A percentile compares a stretch with the other conserved stretches of the same genome.
Evolutionary conservation across 2,888 invertebrate species (phyloP).

Genomic region (Phyllotreta striolata): DNA sequence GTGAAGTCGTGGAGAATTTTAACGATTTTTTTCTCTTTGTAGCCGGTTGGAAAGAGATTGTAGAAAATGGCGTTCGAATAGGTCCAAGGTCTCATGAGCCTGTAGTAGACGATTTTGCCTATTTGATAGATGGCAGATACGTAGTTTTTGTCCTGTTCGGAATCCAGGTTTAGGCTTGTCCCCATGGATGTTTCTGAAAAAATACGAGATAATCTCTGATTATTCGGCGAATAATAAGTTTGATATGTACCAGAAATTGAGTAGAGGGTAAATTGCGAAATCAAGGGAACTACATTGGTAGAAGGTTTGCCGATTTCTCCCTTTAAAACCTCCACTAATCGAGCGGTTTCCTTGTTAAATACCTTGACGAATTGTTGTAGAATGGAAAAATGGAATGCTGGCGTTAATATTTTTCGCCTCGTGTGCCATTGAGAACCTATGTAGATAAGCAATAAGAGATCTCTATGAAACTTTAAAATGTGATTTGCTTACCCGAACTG

Average conservation of each 20-base stretch:
- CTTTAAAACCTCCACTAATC: slow-evolving; percentile 46
- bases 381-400: slow-evolving; percentile 50
- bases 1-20: slow-evolving; percentile 49
- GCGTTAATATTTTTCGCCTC: slow-evolving; percentile 48
- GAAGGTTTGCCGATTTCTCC: slow-evolving; percentile 45
- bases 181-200: slow-evolving; percentile 49
- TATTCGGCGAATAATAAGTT: slow-evolving; percentile 20
- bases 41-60: slow-evolving; percentile 30
- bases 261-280: slow-evolving; percentile 64
- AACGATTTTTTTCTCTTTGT: slow-evolving; percentile 39
- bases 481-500: slow-evolving; percentile 36
- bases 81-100: slow-evolving; percentile 48
- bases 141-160: slow-evolving; percentile 43
- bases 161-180: slow-evolving; percentile 39
- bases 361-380: slow-evolving; percentile 45
- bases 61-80: slow-evolving; percentile 39
- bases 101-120: slow-evolving; percentile 41
- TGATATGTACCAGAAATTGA: slow-evolving; percentile 64
- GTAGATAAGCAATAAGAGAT: slow-evolving; percentile 18
- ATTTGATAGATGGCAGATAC: slow-evolving; percentile 44
- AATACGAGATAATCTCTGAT: background rate
- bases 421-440: slow-evolving; percentile 46
- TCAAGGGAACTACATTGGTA: slow-evolving; percentile 60
- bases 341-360: slow-evolving; percentile 46
- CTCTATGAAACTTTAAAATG: background rate